Evolutionary conservation across 2,797 vertebrate species (phyloP).

Genomic region (Rhynchonycteris naso): DNA sequence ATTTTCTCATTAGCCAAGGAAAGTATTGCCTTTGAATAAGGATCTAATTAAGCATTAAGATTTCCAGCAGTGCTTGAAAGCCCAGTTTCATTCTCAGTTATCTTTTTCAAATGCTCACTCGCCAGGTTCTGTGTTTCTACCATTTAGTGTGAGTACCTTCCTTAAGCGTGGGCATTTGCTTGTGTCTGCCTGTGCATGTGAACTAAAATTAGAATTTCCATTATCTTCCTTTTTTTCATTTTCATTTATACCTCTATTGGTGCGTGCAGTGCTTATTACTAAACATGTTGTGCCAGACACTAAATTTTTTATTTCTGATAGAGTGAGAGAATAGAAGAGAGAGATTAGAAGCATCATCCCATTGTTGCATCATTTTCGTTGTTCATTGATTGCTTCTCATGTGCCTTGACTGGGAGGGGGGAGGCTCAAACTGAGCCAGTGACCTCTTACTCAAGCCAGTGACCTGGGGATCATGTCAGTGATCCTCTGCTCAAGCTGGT

Average conservation of each 20-base stretch:
- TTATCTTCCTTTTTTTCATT: background rate
- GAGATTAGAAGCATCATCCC: too few species aligned
- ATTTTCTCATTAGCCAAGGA: slow-evolving; percentile 9
- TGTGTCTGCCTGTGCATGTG: background rate
- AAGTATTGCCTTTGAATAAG: background rate
- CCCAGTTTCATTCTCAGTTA: background rate
- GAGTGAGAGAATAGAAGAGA: too few species aligned
- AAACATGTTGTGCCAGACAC: background rate
- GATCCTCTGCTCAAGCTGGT: too few species aligned
- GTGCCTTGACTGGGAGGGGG: too few species aligned
- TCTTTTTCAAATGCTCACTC: background rate
- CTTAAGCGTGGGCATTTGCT: background rate
- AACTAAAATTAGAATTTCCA: background rate
- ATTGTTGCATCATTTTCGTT: too few species aligned
- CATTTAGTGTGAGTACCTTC: background rate
- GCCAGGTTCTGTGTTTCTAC: background rate
- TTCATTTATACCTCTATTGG: background rate
- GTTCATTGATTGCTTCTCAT: too few species aligned
- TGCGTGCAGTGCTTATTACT: background rate
- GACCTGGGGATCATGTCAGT: too few species aligned
- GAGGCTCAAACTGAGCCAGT: too few species aligned
- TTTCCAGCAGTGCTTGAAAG: background rate
- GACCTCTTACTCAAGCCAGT: too few species aligned
- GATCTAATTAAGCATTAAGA: background rate
- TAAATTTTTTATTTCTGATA: background rate